Base-by-base conservation (phyloP, 1,140 invertebrate genomes). In the Atta texana region DNA sequence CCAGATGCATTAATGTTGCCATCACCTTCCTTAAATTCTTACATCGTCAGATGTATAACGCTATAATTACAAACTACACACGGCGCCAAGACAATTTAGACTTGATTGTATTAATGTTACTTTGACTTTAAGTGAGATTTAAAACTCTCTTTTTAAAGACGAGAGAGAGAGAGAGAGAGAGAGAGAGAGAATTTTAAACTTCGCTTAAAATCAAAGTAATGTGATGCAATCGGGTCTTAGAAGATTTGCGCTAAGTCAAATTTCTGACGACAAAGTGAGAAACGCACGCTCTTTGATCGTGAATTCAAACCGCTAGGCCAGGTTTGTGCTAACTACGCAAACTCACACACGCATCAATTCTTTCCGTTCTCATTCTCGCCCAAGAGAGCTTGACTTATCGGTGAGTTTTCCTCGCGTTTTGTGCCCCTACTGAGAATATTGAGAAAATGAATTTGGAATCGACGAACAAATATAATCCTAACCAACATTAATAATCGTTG, bases 381-480 rank as follows among this genome's bases (percentile, higher is more conserved):
- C 16, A 16, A 28, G n/a, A 74, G 16, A 75, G 28, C 61, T 44
- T 18, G 55, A 84, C 69, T 74, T 74, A 72, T 74, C 53, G 68
- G 18, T 24, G 55, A 18, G 53, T 74, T 68, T 82, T 82, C 34
- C 53, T 82, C 39, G 34, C 53, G 24, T 74, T 74, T 84, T n/a
- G 55, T 57, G 57, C 21, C 18, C 7, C 49, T 57, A 34, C 24
- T 18, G 14, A 4, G 18, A 61, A 74, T 74, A 74, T 82, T 59
- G 55, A 24, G 55, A 55, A 55, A 71, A 75, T 84, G 39, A 74
- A 84, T 74, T 75, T 74, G 55, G n/a, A 39, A 74, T 84, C 55
- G 14, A 28, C 28, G 39, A 51, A 74, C 24, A 14, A 84, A 61
- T 84, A 61, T 51, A 84, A 84, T 75, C 18, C 68, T 44, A n/a